phyloP scores from a whole-genome alignment of 2,113 vertebrate genomes.

The Psittacula cyanocephala region DNA sequence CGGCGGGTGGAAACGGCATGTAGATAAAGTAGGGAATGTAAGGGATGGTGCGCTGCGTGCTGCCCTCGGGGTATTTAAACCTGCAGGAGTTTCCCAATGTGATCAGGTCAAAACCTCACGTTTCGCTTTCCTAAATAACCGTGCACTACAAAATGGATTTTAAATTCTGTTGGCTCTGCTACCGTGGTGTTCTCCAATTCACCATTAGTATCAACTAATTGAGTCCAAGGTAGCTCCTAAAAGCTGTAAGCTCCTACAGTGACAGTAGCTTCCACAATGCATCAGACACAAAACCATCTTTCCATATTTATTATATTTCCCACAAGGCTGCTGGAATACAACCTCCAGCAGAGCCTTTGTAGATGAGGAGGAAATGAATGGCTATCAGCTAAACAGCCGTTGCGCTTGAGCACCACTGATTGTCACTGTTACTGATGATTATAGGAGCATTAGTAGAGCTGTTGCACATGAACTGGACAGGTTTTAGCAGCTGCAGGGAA shows the following conservation, averaged over 20 bases:
- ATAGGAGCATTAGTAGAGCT: background rate
- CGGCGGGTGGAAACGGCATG: rapidly evolving
- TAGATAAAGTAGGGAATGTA: rapidly evolving
- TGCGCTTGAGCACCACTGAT: background rate
- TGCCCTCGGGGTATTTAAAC: background rate
- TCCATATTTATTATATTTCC: background rate
- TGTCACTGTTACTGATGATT: background rate
- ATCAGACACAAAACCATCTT: background rate
- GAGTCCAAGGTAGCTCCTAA: background rate
- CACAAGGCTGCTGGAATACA: background rate
- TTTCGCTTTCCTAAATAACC: background rate
- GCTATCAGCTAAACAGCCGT: background rate
- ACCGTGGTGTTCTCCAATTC: background rate
- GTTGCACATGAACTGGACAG: background rate
- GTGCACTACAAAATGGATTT: rapidly evolving
- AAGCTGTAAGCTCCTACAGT: background rate
- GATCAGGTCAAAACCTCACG: rapidly evolving
- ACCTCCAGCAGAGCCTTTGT: background rate
- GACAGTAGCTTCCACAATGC: background rate
- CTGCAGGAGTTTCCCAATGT: background rate
- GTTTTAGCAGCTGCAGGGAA: background rate
- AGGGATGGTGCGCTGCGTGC: background rate
- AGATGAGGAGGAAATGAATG: background rate
- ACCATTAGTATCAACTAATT: background rate
- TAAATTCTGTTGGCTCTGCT: background rate